Evolutionary conservation across 2,888 invertebrate species (phyloP), one percentile per base, ranked within the genome.

Genomic region (Anoplius nigerrimus): DNA sequence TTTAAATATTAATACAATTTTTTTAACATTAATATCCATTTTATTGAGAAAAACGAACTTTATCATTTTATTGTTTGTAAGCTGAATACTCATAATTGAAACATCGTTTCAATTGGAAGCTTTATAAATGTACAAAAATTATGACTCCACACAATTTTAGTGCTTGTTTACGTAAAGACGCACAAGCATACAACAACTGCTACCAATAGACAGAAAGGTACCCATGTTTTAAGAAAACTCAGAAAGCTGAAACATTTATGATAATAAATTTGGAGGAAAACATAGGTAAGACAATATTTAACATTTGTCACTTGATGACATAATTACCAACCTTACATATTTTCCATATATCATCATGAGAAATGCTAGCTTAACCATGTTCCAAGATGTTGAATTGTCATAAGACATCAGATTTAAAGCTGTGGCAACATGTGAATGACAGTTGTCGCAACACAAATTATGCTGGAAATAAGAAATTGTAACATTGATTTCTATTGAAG

Each of bases 361-460:
- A 72, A 95, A 90, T 42, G 95, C 95, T 57, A 98, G 90, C 86
- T 95, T 95, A 0, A 98, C 91, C 98, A 98, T 98, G 85, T 98
- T 98, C 97, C 98, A 98, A 62, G 91, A 92, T 21, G 90, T 91
- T 54, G 92, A 93, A 69, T 93, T 92, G 64, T 94, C 90, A 86
- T 99, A 99, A 58, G 91, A 91, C 99, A 99, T 99, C 56, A 94
- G 90, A 88, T 96, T 95, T 22, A 99, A 90, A 0, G 99, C 98
- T 71, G 93, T 94, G 0, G 98, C 98, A 34, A 98, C 98, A 89
- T 99, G 98, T 0, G 98, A 98, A 89, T 99, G 99, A 84, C 99
- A 99, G 89, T 99, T 98, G 89, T 99, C 99, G 88, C 97, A 98
- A 86, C 93, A 95, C 71, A 99, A 90, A 88, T 98, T 98, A 87